phyloP scores from a whole-genome alignment of 2,888 invertebrate species.

The Lycocerus yunnanus region DNA sequence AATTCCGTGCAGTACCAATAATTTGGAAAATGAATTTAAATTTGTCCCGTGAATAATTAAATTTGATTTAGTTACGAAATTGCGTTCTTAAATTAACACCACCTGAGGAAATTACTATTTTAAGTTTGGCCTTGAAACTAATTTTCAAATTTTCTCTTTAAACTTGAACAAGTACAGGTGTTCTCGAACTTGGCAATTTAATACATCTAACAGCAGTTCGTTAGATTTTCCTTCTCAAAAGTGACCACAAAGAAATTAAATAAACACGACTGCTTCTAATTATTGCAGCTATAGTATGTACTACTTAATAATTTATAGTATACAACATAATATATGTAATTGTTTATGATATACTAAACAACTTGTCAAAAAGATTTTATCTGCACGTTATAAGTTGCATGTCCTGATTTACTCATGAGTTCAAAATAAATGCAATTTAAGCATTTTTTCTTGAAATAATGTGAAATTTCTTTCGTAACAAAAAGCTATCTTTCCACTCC shows the following conservation, averaged over 20 bases:
- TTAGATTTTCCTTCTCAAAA: neutral
- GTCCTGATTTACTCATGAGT: too few species aligned
- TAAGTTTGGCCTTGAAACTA: neutral
- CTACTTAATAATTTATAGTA: too few species aligned
- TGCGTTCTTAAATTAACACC: neutral
- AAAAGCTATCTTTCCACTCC: too few species aligned
- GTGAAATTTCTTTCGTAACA: too few species aligned
- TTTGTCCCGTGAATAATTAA: neutral
- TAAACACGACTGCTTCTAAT: neutral
- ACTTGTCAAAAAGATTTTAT: too few species aligned
- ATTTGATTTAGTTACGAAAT: neutral
- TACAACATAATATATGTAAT: too few species aligned
- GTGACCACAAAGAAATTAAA: neutral
- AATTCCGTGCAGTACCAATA: constrained; percentile 14
- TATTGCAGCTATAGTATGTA: neutral
- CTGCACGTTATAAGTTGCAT: too few species aligned
- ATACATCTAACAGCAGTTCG: neutral
- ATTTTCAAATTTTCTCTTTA: neutral
- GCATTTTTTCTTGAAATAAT: too few species aligned
- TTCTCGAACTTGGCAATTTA: neutral
- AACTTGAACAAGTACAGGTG: neutral
- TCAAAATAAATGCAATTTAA: too few species aligned
- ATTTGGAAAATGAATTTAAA: constrained; percentile 14
- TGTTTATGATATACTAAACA: too few species aligned
- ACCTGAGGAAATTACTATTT: neutral